Base-by-base conservation (phyloP, 2,797 vertebrate species). In the Chaenodraco wilsoni region DNA sequence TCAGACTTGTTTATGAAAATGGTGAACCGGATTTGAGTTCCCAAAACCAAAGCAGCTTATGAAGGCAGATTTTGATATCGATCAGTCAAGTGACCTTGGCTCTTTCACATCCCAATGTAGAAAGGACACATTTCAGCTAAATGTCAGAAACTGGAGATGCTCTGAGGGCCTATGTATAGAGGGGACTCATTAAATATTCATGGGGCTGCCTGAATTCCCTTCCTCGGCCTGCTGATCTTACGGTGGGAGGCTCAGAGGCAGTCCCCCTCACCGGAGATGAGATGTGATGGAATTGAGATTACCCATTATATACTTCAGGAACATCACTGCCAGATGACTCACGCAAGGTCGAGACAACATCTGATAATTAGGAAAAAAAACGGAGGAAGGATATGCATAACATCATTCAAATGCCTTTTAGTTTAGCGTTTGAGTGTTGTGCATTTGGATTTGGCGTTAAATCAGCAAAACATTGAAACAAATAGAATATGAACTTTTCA, bases 171-270 rank as follows among this genome's bases (percentile, higher is more conserved):
- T 89, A 88, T 90, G 89, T 92, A 93, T 92, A 91, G 91, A 92
- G 88, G 81, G 81, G 86, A 75, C 83, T 89, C 69, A 94, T 95
- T 93, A 95, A 95, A 95, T 89, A 95, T 95, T 93, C 76, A 95
- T 95, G 91, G 83, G 72, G 83, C 83, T 84, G 88, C 81, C 86
- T 88, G 81, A 85, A 87, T 85, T 71, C 84, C 81, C 68, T 81
- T 88, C 75, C 74, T 86, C 76, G 46, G 81, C 85, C 74, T 84
- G 89, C 83, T 87, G 86, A 90, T 92, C 84, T 87, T 83, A 86
- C 85, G 87, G 87, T 84, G 84, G 86, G 85, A 88, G 84, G 84
- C 87, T 85, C 78, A 63, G 74, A 87, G 82, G 73, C 81, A 79
- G 67, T 69, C 77, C 84, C 74, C 76, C 85, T 84, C 78, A 52